Percentiles rank a stretch among this genome's conserved stretches.
Evolutionary conservation across 2,113 vertebrate species (phyloP).

Genomic region (Monopterus albus): DNA sequence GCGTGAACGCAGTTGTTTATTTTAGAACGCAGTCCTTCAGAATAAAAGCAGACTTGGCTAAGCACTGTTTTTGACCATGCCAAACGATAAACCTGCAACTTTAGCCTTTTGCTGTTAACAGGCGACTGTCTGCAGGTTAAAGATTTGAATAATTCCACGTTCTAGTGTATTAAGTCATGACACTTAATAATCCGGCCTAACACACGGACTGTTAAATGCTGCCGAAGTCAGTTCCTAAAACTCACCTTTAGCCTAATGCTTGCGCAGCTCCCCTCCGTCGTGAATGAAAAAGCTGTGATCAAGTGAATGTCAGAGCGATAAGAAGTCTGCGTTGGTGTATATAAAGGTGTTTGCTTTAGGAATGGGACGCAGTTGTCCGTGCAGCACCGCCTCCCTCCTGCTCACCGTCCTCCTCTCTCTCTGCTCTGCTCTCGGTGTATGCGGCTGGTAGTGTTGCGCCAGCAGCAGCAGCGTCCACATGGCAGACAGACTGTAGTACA

Average conservation of each 20-base stretch:
- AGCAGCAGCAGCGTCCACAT: slow-evolving; percentile 79
- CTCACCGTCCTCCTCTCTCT: slow-evolving; percentile 46
- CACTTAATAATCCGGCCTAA: background rate
- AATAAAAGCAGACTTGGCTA: no score
- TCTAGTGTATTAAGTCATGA: background rate
- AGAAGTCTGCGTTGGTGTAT: slow-evolving; percentile 23
- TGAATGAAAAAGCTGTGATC: slow-evolving; percentile 41
- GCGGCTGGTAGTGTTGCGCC: slow-evolving; percentile 61
- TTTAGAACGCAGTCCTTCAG: no score
- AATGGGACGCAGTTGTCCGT: slow-evolving; percentile 62
- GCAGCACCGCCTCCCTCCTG: slow-evolving; percentile 57
- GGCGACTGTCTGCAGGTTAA: background rate
- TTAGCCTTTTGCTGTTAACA: background rate
- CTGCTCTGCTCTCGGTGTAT: slow-evolving; percentile 53
- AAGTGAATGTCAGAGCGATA: slow-evolving; percentile 17
- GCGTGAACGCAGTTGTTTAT: background rate
- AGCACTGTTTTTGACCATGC: no score
- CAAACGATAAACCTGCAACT: no score
- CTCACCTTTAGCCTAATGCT: slow-evolving; percentile 68
- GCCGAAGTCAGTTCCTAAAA: slow-evolving; percentile 24
- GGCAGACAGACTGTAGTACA: slow-evolving; percentile 78
- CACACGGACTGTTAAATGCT: background rate
- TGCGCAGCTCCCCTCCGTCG: slow-evolving; percentile 52
- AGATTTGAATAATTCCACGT: background rate
- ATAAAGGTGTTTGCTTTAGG: slow-evolving; percentile 52